These are phyloP conservation scores for Oryctolagus cuniculus DNA, from an alignment of 2,113 vertebrate genomes.

Conservation along the genomic window DNA sequence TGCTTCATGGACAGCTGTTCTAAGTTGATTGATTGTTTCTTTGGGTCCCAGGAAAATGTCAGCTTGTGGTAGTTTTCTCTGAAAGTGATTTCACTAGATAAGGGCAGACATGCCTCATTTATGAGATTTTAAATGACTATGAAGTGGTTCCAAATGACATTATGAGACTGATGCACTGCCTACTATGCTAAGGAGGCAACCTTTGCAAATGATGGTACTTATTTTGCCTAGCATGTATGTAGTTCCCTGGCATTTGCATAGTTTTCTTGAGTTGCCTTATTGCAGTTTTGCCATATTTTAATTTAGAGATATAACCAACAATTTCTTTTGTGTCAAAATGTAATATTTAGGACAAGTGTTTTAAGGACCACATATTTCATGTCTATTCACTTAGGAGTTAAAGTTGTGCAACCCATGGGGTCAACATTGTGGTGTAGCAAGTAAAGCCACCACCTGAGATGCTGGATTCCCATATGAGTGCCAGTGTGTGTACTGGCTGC, in stretches of 20 bases:
- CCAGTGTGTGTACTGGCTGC: too few relatives aligned
- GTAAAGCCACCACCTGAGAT: too few relatives aligned
- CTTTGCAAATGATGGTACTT: background rate
- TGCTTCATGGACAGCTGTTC: constrained; percentile 52
- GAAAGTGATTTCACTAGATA: constrained; percentile 42
- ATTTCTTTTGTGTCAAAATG: background rate
- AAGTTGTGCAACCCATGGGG: too few relatives aligned
- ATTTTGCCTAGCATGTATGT: constrained; percentile 47
- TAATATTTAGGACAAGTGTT: constrained; percentile 11
- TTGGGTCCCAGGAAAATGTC: constrained; percentile 34
- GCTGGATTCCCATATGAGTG: too few relatives aligned
- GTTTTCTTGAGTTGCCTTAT: too few relatives aligned
- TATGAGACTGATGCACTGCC: too few relatives aligned
- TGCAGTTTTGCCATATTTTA: constrained; percentile 29
- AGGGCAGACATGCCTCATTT: constrained; percentile 39
- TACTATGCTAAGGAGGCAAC: too few relatives aligned
- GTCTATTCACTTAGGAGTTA: background rate
- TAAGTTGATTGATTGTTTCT: constrained; percentile 36
- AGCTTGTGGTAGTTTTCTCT: constrained; percentile 6
- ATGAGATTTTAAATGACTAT: constrained; percentile 39
- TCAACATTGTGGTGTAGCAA: too few relatives aligned
- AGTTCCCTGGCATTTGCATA: background rate
- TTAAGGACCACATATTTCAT: constrained; percentile 27
- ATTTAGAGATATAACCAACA: background rate
- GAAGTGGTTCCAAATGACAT: background rate